Conservation (phyloP, 1,140 invertebrate species). For the Leguminivora glycinivorella region DNA sequence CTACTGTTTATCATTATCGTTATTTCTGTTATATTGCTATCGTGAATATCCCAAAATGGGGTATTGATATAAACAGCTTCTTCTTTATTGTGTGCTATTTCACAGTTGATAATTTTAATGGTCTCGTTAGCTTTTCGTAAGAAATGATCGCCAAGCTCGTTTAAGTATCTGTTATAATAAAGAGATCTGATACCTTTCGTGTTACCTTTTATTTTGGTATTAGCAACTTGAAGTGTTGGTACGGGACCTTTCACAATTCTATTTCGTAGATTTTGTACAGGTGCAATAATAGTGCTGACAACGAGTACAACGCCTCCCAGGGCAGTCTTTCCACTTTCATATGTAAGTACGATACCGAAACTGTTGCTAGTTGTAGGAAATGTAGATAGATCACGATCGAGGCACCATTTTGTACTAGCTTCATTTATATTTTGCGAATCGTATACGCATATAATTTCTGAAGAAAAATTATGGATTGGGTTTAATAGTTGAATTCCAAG, state of each 20-base stretch:
- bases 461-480: constrained; percentile 92
- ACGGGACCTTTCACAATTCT: constrained; percentile 87
- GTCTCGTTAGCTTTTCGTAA: constrained; percentile 93
- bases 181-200: constrained; percentile 88
- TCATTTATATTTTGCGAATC: constrained; percentile 84
- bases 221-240: constrained; percentile 85
- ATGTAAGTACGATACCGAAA: constrained; percentile 89
- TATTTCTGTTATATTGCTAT: constrained; percentile 91
- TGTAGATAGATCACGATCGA: constrained; percentile 89
- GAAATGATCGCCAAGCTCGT: constrained; percentile 91
- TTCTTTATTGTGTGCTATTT: constrained; percentile 88
- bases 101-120: constrained; percentile 87
- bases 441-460: constrained; percentile 88
- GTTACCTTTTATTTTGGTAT: constrained; percentile 89
- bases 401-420: constrained; percentile 84
- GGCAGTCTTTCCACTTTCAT: constrained; percentile 88
- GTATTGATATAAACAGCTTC: constrained; percentile 91
- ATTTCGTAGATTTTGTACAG: constrained; percentile 84
- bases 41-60: constrained; percentile 90
- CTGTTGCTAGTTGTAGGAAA: constrained; percentile 93
- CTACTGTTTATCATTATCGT: constrained; percentile 92
- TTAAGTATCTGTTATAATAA: constrained; percentile 94
- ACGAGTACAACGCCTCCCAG: constrained; percentile 91
- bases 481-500: constrained; percentile 91
- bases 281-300: constrained; percentile 86